A percentile compares a stretch with the other conserved stretches of the same genome.
These are phyloP conservation scores for Thymelicus lineola DNA, from an alignment of 2,888 invertebrate genomes.

Conservation along the genomic window DNA sequence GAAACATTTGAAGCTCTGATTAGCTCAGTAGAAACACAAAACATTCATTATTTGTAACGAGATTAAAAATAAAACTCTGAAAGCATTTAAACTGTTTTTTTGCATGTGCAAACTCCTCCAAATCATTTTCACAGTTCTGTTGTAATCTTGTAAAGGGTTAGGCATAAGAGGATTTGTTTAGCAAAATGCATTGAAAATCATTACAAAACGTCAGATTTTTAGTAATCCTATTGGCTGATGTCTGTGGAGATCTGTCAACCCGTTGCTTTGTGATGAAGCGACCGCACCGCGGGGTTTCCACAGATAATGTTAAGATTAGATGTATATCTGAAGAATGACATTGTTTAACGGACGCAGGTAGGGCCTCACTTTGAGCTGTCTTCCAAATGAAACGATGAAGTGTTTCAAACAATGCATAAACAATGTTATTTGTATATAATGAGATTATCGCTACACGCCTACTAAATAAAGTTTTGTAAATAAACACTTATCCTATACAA, in stretches of 20 bases:
- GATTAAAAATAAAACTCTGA: conserved; percentile 74
- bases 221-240: conserved; percentile 77
- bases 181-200: conserved; percentile 56
- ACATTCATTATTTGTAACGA: conserved; percentile 59
- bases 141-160: conserved; percentile 41
- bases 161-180: conserved; percentile 51
- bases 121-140: conserved; percentile 53
- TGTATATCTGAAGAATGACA: conserved; percentile 77
- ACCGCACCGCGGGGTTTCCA: conserved; percentile 70
- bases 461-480: conserved; percentile 54
- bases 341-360: conserved; percentile 80
- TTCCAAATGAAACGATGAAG: conserved; percentile 58
- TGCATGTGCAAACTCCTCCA: conserved; percentile 58
- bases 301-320: conserved; percentile 82
- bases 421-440: conserved; percentile 77
- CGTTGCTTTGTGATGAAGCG: conserved; percentile 81
- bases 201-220: conserved; percentile 65
- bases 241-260: conserved; percentile 82
- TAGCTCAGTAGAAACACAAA: conserved; percentile 2
- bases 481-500: conserved; percentile 25
- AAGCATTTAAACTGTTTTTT: conserved; percentile 57
- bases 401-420: conserved; percentile 78
- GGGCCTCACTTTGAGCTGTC: conserved; percentile 49
- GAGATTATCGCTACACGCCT: conserved; percentile 59
- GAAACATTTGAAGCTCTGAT: conserved; percentile 10